Evolutionary conservation across 2,113 vertebrate species (phyloP), one percentile per base, ranked within the genome.

Genomic region (Capra hircus): DNA sequence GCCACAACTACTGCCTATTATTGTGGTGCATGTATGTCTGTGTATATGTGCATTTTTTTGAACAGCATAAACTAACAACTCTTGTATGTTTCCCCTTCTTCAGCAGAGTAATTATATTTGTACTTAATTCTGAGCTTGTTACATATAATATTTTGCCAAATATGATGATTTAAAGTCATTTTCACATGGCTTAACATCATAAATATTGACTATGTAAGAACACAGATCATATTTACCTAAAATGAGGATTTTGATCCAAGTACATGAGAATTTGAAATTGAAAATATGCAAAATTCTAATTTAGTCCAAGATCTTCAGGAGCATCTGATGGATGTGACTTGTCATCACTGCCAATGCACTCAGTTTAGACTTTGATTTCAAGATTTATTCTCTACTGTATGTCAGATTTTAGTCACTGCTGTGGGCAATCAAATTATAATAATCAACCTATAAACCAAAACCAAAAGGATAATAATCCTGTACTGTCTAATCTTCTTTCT

Each of bases 131-230:
- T 92, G 62, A 96, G 94, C 78, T 95, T 87, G 55, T 95, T 97
- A 95, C 57, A 97, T 84, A 96, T 80, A 89, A 62, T 83, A 91
- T 94, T 91, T 96, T 97, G 78, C 97, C 97, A 98, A 98, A 90
- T 94, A 74, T 81, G 80, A 96, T 96, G 27, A 30, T 62, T 96
- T 96, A 87, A 87, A 95, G 87, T 96, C 94, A 97, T 96, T 97
- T 92, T 96, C 80, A 97, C 83, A 96, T 27, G 48, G 60, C 45
- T 98, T 95, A 96, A 84, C 62, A 97, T 94, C 62, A 90, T 95
- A 97, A 98, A 96, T 96, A 98, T 96, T 98, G 96, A 97, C 96
- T 96, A 50, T 95, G 50, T 45, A 95, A 97, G 60, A 97, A 91
- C 15, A 87, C 53, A 83, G 67, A 94, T 53, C 62, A 82, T 88